phyloP scores from a whole-genome alignment of 2,797 vertebrate species.

The Micromesistius poutassou region DNA sequence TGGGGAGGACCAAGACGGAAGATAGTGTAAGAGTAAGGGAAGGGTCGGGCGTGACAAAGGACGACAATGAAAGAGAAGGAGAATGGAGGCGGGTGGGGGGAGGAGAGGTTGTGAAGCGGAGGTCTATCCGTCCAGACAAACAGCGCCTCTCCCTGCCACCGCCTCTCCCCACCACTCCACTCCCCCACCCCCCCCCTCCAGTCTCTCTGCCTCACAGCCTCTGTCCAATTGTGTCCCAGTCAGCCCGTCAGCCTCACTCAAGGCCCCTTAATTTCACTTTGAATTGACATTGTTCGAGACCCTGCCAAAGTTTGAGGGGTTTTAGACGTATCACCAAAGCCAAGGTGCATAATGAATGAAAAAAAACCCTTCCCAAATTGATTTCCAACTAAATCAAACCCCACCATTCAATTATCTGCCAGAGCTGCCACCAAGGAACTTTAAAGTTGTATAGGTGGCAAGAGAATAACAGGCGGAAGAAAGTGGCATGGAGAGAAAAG shows the following conservation, averaged over 20 bases:
- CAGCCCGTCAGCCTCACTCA: slow-evolving; percentile 59
- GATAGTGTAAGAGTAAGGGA: too few relatives aligned
- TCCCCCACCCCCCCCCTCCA: slow-evolving; percentile 27
- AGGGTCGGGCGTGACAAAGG: not conserved
- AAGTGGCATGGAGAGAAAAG: slow-evolving; percentile 26
- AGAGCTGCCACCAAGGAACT: slow-evolving; percentile 68
- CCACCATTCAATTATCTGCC: slow-evolving; percentile 73
- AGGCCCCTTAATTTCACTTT: slow-evolving; percentile 64
- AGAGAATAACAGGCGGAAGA: slow-evolving; percentile 24
- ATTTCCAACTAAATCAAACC: slow-evolving; percentile 76
- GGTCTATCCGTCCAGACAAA: slow-evolving; percentile 25
- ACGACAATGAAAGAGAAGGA: slow-evolving; percentile 2
- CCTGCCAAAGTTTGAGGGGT: slow-evolving; percentile 72
- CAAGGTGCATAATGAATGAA: slow-evolving; percentile 75
- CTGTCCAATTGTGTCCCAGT: slow-evolving; percentile 43
- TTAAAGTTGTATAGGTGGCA: slow-evolving; percentile 64
- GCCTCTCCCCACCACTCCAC: not conserved
- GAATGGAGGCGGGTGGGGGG: not conserved
- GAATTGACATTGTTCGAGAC: slow-evolving; percentile 59
- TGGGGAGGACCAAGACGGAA: too few relatives aligned
- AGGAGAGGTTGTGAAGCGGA: not conserved
- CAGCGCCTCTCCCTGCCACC: slow-evolving; percentile 35
- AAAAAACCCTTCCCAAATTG: slow-evolving; percentile 74
- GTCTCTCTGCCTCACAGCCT: not conserved
- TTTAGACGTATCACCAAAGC: slow-evolving; percentile 67